A percentile compares a stretch with the other conserved stretches of the same genome.
Conservation (phyloP, 1,140 invertebrate species). For the Atopsyche davidsoni region DNA sequence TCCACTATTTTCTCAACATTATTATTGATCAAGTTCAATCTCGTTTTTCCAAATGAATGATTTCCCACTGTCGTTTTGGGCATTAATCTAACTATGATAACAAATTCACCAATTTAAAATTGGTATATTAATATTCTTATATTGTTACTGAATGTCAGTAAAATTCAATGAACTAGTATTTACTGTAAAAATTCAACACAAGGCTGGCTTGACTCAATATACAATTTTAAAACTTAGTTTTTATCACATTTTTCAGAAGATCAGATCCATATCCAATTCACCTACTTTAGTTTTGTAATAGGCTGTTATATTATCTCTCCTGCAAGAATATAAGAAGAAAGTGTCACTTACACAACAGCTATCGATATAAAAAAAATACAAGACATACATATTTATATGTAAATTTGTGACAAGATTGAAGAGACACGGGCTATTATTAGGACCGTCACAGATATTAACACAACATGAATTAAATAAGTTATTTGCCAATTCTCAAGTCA, state of each 20-base stretch:
- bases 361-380: too few species aligned
- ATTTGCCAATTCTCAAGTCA: slow-evolving; percentile 19
- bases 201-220: too few species aligned
- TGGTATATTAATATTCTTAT: too few species aligned
- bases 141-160: too few species aligned
- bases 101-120: too few species aligned
- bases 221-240: too few species aligned
- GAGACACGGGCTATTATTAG: slow-evolving; percentile 20
- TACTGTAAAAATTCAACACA: too few species aligned
- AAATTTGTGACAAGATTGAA: slow-evolving; percentile 4
- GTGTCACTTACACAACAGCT: slow-evolving; percentile 1
- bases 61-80: background rate
- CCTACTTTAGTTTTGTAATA: slow-evolving; percentile 1
- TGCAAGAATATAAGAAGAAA: background rate
- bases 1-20: slow-evolving; percentile 17
- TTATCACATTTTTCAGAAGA: background rate
- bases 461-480: slow-evolving; percentile 2
- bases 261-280: background rate
- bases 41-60: background rate
- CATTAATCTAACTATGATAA: background rate
- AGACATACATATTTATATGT: too few species aligned
- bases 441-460: slow-evolving; percentile 5
- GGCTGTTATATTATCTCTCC: slow-evolving; percentile 1
- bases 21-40: slow-evolving; percentile 8
- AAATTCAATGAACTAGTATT: too few species aligned